Conservation (phyloP, 2,113 vertebrate genomes). For the Triplophysa rosa region DNA sequence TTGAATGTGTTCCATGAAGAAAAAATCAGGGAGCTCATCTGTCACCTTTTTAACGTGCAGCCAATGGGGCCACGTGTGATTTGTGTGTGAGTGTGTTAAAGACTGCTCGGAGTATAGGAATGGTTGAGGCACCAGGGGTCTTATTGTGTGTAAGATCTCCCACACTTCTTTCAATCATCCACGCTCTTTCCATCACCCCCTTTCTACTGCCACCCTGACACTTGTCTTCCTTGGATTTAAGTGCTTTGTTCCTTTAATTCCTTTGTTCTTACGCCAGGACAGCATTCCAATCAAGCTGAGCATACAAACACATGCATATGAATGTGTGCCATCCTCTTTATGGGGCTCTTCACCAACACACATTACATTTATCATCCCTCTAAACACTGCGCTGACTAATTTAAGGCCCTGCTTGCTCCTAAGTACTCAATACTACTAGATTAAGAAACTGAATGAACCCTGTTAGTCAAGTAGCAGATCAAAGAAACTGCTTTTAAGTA, state of each 20-base stretch:
- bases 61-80: slow-evolving; percentile 46
- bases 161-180: slow-evolving; percentile 62
- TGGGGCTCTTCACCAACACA: slow-evolving; percentile 66
- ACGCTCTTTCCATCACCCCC: slow-evolving; percentile 39
- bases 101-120: slow-evolving; percentile 17
- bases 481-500: slow-evolving; percentile 2
- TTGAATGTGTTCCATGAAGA: slow-evolving; percentile 18
- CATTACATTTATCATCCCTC: slow-evolving; percentile 68
- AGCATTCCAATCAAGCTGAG: slow-evolving; percentile 75
- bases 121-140: slow-evolving; percentile 58
- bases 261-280: slow-evolving; percentile 72
- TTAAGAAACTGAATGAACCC: slow-evolving; percentile 6
- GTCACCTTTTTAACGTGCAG: slow-evolving; percentile 63
- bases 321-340: slow-evolving; percentile 75
- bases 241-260: slow-evolving; percentile 42
- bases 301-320: slow-evolving; percentile 76
- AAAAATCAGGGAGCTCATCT: slow-evolving; percentile 71
- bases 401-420: slow-evolving; percentile 39
- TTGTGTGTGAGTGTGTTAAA: slow-evolving; percentile 27
- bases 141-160: slow-evolving; percentile 54
- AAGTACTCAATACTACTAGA: slow-evolving; percentile 28
- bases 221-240: slow-evolving; percentile 66
- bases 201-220: slow-evolving; percentile 49
- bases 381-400: slow-evolving; percentile 54
- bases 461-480: slow-evolving; percentile 8